Evolutionary conservation across 2,888 invertebrate genomes (phyloP), one percentile per base, ranked within the genome.

Genomic region (Chouioia cunea): DNA sequence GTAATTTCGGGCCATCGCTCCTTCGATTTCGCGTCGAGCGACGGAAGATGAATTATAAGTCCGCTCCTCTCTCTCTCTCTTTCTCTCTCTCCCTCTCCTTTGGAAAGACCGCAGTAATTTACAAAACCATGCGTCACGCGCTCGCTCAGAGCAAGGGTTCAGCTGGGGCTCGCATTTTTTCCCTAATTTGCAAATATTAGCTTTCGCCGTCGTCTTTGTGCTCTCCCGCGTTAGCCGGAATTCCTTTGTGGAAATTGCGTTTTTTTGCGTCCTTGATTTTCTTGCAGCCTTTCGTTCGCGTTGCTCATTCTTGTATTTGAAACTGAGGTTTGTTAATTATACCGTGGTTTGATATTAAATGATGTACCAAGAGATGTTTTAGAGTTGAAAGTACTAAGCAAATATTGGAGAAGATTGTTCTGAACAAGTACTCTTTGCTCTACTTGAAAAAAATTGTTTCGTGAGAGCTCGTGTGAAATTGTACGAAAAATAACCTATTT

Each of bases 1-100:
- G 80, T 82, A 83, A 83, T 83, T 83, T 78, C 77, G 78, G 79
- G 59, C 76, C 76, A 77, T 77, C 74, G 77, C 63, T 67, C 66
- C 71, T 74, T 74, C 74, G 74, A 74, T 74, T 74, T 71, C 23
- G 65, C 44, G 15, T 43, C 58, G 23, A 47, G 59, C 70, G 72
- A 74, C 74, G 71, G 73, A 72, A 74, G 72, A 74, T 72, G 74
- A 74, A 74, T 72, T 74, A 72, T 67, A 72, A 72, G 71, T 72
- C 62, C 64, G 36, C 36, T 36, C 6, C 65, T 64, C 66, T 59
- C 22, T 53, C 57, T 57, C 54, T 18, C 27, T 46, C 58, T 23
- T 44, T 14, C 23, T 48, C 43, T 16, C 62, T 46, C 36, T 22
- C 47, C 36, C 59, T 44, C 50, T 64, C 58, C 65, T 43, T 52